Evolutionary conservation across 1,140 invertebrate species (phyloP), one percentile per base, ranked within the genome.

Genomic region (Apis florea): DNA sequence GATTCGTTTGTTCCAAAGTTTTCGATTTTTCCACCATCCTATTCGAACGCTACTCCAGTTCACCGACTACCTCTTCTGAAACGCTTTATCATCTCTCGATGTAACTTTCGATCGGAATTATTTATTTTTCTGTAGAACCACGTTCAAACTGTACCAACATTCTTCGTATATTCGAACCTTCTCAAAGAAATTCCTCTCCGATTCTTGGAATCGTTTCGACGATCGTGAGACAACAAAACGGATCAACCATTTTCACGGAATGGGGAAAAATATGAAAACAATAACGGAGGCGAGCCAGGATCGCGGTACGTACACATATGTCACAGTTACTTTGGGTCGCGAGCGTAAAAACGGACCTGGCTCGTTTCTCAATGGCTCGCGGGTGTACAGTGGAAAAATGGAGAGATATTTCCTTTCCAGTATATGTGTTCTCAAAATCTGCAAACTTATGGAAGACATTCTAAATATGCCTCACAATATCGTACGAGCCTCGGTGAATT

Each of bases 81-180:
- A 74, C 58, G n/a, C 58, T 47, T 31, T 58, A n/a, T 47, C 58
- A 51, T 13, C 17, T 10, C 21, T 49, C 40, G 11, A n/a, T n/a
- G 40, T 26, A 63, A 47, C 58, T 51, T 74, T 10, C 72, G 17
- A 40, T 11, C 1, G 24, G 59, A 75, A 75, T 75, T 75, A 64
- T 64, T 75, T 75, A 75, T 26, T 64, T 63, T 53, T 75, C 72
- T 31, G 31, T 53, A 49, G 24, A 51, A 53, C 15, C 1, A 26
- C 40, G 11, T 2, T 26, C 6, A 1, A 26, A 51, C 68, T 26
- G 31, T 4, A 24, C 5, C 47, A 11, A 31, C 21, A 12, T 19
- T n/a, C 40, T 6, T 12, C 12, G 17, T 13, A n/a, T n/a, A n/a
- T n/a, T 49, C 10, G 59, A 26, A 53, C 31, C 47, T 63, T 13